phyloP scores from a whole-genome alignment of 2,888 invertebrate genomes.

The Drosophila hamatofila region DNA sequence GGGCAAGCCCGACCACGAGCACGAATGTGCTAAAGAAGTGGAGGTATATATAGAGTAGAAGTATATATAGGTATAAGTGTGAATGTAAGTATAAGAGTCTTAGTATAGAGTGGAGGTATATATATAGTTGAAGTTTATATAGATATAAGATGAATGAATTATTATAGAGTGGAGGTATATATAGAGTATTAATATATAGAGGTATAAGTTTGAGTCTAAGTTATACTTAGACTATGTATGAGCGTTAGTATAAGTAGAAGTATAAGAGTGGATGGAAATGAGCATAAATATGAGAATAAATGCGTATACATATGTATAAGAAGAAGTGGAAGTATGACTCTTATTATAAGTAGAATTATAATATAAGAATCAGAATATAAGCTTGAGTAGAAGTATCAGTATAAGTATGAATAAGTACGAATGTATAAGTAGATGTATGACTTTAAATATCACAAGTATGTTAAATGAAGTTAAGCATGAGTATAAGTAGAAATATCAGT shows the following conservation, averaged over 20 bases:
- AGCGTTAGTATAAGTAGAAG: background rate
- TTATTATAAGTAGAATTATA: background rate
- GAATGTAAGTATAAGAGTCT: no score
- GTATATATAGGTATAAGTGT: background rate
- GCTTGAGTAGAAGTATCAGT: background rate
- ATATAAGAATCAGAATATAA: background rate
- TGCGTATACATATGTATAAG: background rate
- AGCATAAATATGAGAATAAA: background rate
- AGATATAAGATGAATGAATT: no score
- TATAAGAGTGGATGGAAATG: background rate
- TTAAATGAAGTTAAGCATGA: background rate
- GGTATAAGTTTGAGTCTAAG: no score
- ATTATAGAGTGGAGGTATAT: no score
- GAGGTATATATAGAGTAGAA: background rate
- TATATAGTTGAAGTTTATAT: no score
- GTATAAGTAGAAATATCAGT: background rate
- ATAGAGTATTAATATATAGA: no score
- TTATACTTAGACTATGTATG: no score
- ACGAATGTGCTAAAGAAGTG: background rate
- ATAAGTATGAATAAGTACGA: background rate
- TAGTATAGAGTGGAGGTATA: no score
- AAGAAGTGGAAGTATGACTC: background rate
- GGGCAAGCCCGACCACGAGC: conserved; percentile 1
- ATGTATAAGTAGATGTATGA: background rate
- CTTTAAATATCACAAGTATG: background rate